phyloP scores from a whole-genome alignment of 2,797 vertebrate genomes.

The Ctenochaetus hawaiiensis region DNA sequence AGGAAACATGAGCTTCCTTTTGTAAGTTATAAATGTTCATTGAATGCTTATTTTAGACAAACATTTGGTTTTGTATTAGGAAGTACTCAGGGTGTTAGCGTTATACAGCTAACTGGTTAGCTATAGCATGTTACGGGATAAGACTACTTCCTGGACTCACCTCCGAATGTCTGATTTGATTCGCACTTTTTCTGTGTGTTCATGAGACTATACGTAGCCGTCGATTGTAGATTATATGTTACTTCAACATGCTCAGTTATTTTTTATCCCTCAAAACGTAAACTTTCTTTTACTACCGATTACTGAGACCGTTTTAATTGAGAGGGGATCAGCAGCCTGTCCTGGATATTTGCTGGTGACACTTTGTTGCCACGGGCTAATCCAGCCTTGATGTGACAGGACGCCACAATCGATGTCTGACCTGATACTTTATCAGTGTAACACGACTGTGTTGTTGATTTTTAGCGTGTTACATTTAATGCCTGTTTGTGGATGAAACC shows the following conservation, averaged over 20 bases:
- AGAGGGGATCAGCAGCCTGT: not conserved
- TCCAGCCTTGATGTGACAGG: not conserved
- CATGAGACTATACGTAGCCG: accelerated
- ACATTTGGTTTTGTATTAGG: not conserved
- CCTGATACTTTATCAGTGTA: not conserved
- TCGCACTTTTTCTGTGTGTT: not conserved
- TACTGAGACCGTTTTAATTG: not conserved
- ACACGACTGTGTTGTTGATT: not conserved
- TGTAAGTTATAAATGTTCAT: conserved; percentile 78
- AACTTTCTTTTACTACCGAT: accelerated
- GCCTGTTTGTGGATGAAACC: not conserved
- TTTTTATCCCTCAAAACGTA: accelerated
- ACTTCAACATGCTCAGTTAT: accelerated
- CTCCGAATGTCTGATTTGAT: not conserved
- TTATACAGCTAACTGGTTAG: conserved; percentile 30
- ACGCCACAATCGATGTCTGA: not conserved
- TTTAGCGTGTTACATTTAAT: not conserved
- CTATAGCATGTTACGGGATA: conserved; percentile 55
- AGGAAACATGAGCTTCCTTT: conserved; percentile 88
- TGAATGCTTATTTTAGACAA: not conserved
- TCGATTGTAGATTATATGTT: accelerated
- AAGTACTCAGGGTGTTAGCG: not conserved
- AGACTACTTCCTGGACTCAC: conserved; percentile 69
- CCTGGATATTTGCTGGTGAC: conserved; percentile 67
- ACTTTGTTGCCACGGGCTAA: conserved; percentile 33